Base-by-base conservation (phyloP, 2,113 vertebrate genomes). In the Prietella phreatophila region DNA sequence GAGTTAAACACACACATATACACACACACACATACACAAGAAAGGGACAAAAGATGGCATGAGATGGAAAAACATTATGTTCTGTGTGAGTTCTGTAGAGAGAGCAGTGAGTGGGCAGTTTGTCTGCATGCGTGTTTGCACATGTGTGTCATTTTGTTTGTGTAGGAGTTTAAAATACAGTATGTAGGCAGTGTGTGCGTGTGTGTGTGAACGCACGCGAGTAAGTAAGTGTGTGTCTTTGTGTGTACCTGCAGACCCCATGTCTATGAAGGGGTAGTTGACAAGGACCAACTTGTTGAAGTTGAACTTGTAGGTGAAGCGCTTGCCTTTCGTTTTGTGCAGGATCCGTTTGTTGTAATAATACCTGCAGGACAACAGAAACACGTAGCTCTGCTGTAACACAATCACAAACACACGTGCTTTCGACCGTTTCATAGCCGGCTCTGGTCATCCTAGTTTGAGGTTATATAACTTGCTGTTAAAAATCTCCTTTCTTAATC, bases 271-370 rank as follows among this genome's bases (percentile, higher is more conserved):
- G n/a, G 97, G 97, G 87, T 97, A 98, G 93, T 98, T 98, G 90
- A 98, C 97, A 92, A 98, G 94, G 90, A 98, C 97, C 94, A 97
- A 92, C 91, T 98, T 98, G 92, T 97, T 98, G 93, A 98, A 98
- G 94, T 98, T 98, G 92, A 98, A 98, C 90, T 98, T 98, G 91
- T 98, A 98, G 90, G 97, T 98, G 93, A 98, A 98, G 76, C 97
- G 94, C 91, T 98, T 98, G 25, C 97, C 97, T 93, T 98, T 98
- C 88, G 97, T 98, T 93, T 98, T 98, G 89, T 98, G 97, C 9
- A 98, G 95, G 91, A 98, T 98, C 88, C 97, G 95, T 92, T 98
- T 98, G 93, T 98, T 98, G 92, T 98, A 97, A 92, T 98, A 97
- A 90, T 98, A 97, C 91, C 97, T 98, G 93, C 22, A 63, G 14